Evolutionary conservation across 2,888 invertebrate species (phyloP).

Genomic region (Ophraella communa): DNA sequence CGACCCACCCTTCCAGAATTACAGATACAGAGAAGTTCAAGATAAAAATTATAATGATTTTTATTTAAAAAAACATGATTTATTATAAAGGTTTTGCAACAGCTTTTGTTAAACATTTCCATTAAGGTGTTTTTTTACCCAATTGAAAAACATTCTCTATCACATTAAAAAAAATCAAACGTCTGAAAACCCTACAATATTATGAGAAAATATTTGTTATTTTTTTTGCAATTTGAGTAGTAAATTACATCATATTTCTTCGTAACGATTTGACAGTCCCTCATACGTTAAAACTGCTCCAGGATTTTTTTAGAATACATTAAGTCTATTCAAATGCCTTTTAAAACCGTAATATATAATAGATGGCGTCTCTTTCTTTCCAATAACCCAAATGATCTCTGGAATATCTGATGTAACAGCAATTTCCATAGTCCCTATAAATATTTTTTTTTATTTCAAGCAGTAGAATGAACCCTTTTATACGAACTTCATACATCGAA

Average conservation of each 20-base stretch:
- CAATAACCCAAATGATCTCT: constrained; percentile 7
- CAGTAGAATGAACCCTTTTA: constrained; percentile 5
- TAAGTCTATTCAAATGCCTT: background rate
- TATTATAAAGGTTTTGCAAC: too few species aligned
- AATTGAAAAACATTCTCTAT: background rate
- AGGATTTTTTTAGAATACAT: background rate
- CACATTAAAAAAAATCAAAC: background rate
- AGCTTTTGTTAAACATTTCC: too few species aligned
- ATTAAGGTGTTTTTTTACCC: background rate
- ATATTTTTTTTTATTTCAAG: constrained; percentile 2
- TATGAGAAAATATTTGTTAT: background rate
- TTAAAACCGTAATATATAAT: background rate
- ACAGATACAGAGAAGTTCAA: too few species aligned
- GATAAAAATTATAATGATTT: too few species aligned
- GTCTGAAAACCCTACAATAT: background rate
- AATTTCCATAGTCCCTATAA: constrained; percentile 1
- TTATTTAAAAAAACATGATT: too few species aligned
- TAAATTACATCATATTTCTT: background rate
- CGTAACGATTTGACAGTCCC: background rate
- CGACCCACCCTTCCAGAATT: too few species aligned
- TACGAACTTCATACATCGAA: background rate
- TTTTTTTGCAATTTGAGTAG: background rate
- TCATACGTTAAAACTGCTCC: background rate
- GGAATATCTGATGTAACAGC: constrained; percentile 5
- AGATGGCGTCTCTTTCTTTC: background rate